These are phyloP conservation scores for Callipepla californica DNA, from an alignment of 2,113 vertebrate species.

Conservation along the genomic window DNA sequence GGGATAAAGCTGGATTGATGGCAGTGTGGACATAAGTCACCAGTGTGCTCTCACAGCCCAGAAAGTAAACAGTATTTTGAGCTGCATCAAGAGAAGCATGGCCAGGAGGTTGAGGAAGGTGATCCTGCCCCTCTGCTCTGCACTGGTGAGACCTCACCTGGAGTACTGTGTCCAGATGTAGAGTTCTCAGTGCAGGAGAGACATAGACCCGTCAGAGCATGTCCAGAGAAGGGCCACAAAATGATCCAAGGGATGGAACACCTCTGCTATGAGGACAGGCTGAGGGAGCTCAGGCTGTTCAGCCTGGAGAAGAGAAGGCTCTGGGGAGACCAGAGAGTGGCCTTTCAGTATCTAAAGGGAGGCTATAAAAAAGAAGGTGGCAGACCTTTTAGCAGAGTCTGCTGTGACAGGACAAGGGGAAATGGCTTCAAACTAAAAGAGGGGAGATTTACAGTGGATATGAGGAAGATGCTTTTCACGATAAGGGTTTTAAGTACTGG, in stretches of 20 bases:
- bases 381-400: background rate
- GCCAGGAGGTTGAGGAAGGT: background rate
- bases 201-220: background rate
- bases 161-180: background rate
- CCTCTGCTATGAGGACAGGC: background rate
- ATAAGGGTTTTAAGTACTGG: background rate
- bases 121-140: background rate
- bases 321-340: background rate
- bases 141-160: background rate
- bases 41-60: background rate
- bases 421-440: background rate
- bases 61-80: background rate
- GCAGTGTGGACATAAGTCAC: background rate
- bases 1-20: background rate
- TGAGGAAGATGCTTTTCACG: background rate
- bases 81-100: background rate
- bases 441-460: background rate
- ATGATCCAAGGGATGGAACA: background rate
- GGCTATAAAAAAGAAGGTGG: background rate
- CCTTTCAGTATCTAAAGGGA: background rate
- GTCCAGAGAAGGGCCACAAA: background rate
- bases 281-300: background rate
- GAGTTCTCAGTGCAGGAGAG: background rate
- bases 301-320: background rate
- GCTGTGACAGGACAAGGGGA: background rate